These are phyloP conservation scores for Asteroscopus sphinx DNA, from an alignment of 2,888 invertebrate genomes.

Conservation along the genomic window DNA sequence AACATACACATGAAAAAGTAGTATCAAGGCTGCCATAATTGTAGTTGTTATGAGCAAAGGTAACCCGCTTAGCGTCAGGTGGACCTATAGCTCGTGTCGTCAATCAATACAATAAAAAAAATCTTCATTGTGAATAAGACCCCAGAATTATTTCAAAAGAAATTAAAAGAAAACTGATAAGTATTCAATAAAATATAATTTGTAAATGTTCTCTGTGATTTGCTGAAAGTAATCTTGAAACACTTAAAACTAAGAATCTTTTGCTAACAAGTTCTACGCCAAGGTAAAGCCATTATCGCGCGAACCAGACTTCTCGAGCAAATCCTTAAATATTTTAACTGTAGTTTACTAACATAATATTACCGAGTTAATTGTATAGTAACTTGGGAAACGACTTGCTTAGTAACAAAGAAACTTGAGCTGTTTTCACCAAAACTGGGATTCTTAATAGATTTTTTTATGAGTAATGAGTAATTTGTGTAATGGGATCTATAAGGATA, in stretches of 20 bases:
- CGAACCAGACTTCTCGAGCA: conserved; percentile 2
- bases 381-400: conserved; percentile 1
- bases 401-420: conserved; percentile 1
- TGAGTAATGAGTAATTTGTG: no score
- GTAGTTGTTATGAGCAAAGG: no score
- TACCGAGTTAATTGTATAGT: neutral
- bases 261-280: neutral
- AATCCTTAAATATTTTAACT: conserved; percentile 21
- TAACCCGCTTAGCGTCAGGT: no score
- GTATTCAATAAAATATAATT: neutral
- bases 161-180: no score
- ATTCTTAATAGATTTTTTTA: neutral
- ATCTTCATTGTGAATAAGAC: no score
- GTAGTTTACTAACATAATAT: conserved; percentile 6
- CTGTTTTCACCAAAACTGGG: conserved; percentile 12
- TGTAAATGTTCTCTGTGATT: neutral
- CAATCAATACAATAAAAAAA: no score
- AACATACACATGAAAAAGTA: no score
- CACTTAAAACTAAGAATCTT: conserved; percentile 3
- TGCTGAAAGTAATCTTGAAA: neutral
- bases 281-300: conserved; percentile 9
- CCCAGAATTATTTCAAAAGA: no score
- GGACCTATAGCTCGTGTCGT: no score
- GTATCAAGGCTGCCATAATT: no score
- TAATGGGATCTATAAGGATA: no score